Conservation (phyloP, 2,888 invertebrate genomes). For the Clivina fossor region DNA sequence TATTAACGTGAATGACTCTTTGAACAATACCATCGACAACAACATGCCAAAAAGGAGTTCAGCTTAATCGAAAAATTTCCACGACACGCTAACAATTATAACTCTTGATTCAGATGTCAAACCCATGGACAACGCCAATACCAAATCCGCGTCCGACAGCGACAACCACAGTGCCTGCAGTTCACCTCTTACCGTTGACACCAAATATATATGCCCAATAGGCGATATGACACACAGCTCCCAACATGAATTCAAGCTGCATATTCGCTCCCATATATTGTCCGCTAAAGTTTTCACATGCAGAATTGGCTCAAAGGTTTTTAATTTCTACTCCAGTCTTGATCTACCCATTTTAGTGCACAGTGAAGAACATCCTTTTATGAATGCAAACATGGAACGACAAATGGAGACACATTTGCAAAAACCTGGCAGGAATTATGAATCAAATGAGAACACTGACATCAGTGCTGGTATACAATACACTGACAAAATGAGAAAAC, state of each 20-base stretch:
- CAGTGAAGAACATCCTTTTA: constrained; percentile 81
- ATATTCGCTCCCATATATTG: constrained; percentile 62
- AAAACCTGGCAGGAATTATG: constrained; percentile 59
- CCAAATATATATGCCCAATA: constrained; percentile 63
- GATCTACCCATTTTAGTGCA: constrained; percentile 80
- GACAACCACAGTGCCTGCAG: no score
- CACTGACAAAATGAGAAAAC: constrained; percentile 42
- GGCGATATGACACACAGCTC: constrained; percentile 64
- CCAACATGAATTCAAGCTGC: constrained; percentile 69
- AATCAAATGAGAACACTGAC: constrained; percentile 60
- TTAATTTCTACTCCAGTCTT: constrained; percentile 76
- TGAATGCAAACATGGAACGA: constrained; percentile 84
- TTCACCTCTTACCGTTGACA: constrained; percentile 46
- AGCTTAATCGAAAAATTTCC: constrained; percentile 17
- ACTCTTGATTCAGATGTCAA: constrained; percentile 23
- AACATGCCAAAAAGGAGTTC: constrained; percentile 27
- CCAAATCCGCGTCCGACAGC: constrained; percentile 43
- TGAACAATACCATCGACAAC: constrained; percentile 28
- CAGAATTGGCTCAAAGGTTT: constrained; percentile 67
- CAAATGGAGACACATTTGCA: constrained; percentile 74
- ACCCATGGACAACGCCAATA: constrained; percentile 30
- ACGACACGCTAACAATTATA: no score
- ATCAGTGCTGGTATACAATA: constrained; percentile 51
- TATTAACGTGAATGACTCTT: constrained; percentile 26
- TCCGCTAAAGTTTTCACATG: constrained; percentile 61